Evolutionary conservation across 1,140 invertebrate genomes (phyloP), one percentile per base, ranked within the genome.

Genomic region (Zeugodacus cucurbitae): DNA sequence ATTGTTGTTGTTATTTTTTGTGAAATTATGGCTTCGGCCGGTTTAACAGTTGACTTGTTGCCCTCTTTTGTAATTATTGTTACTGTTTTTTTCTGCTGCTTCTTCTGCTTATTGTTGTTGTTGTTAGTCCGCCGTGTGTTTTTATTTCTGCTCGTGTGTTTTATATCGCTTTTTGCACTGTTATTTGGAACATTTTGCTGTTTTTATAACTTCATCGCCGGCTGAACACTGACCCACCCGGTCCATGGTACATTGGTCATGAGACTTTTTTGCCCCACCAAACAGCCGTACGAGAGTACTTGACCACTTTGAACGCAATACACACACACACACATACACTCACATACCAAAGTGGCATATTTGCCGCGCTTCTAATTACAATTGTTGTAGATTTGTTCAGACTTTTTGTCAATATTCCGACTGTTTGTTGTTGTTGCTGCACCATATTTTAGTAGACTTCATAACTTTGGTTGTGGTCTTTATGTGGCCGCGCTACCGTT

Each of bases 31-130:
- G 32, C 67, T 41, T 74, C 41, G 67, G 67, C 67, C 34, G 32
- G 67, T 41, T 74, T 74, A 74, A 37, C 67, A 37, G 32, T 74
- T 74, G 67, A 74, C 67, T 70, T 70, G 67, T 37, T 70, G 67
- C 34, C 32, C 32, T 37, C 17, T 37, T 41, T 37, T 37, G 32
- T 37, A 22, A 41, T 74, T 74, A 37, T 37, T 41, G 67, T n/a
- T 41, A 14, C 34, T 41, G 34, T 74, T 74, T 34, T 7, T 26
- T 67, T 74, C 17, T 37, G 5, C 34, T 41, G 8, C 34, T 74
- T 26, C 22, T 59, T 59, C 22, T 5, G 10, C 1, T 6, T 59
- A 6, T n/a, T 26, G 7, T 59, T n/a, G 58, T 26, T 48, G 48
- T 14, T 26, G 22, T 59, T 59, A 6, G 48, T 48, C 22, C 17